Evolutionary conservation across 1,140 invertebrate genomes (phyloP).

Genomic region (Bicyclus anynana): DNA sequence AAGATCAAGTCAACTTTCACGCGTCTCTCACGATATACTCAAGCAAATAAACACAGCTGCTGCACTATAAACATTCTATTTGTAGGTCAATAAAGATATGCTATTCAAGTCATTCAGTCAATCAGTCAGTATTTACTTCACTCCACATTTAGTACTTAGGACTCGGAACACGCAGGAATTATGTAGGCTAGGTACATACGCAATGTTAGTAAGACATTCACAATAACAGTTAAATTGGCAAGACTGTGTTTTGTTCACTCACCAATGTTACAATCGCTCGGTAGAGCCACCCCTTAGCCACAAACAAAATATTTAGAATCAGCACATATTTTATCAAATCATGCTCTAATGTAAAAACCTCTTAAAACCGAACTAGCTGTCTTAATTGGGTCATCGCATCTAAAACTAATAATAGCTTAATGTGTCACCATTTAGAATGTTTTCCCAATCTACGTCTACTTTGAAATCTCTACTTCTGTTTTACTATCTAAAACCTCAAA

Average conservation of each 20-base stretch:
- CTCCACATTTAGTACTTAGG: constrained; percentile 19
- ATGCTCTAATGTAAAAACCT: constrained; percentile 14
- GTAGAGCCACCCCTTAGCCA: constrained; percentile 52
- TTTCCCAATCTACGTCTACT: not conserved
- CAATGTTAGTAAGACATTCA: constrained; percentile 34
- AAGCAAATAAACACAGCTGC: too few relatives aligned
- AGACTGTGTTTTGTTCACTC: constrained; percentile 51
- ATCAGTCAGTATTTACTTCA: too few relatives aligned
- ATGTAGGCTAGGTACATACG: not conserved
- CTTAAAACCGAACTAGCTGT: constrained; percentile 15
- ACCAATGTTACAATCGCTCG: constrained; percentile 48
- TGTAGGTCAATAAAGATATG: constrained; percentile 22
- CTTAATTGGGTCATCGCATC: not conserved
- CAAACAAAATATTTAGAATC: constrained; percentile 47
- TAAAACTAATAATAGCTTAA: not conserved
- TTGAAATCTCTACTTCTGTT: not conserved
- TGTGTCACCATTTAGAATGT: not conserved
- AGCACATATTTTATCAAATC: constrained; percentile 27
- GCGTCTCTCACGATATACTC: constrained; percentile 9
- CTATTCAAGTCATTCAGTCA: constrained; percentile 13
- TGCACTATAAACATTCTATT: constrained; percentile 17
- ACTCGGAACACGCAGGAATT: constrained; percentile 9
- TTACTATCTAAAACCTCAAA: not conserved
- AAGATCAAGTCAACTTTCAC: constrained; percentile 25
- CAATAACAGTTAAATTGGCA: constrained; percentile 35